These are phyloP conservation scores for Antrozous pallidus DNA, from an alignment of 2,797 vertebrate species.

Conservation along the genomic window DNA sequence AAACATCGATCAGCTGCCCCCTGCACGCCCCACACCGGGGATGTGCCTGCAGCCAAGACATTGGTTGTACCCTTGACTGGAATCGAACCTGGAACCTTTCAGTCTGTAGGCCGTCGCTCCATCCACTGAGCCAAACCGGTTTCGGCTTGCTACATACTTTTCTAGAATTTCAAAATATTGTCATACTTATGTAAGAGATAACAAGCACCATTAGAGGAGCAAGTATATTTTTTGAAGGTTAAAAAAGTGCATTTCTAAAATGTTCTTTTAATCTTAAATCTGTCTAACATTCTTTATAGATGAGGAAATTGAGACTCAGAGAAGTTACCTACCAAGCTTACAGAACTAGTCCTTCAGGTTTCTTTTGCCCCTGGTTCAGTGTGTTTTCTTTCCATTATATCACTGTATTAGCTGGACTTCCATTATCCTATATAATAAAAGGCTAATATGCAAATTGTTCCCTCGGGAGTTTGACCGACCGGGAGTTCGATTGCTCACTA, in stretches of 20 bases:
- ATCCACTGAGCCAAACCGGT: too few relatives aligned
- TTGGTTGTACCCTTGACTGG: too few relatives aligned
- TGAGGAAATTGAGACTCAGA: slow-evolving; percentile 15
- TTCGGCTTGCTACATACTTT: slow-evolving; percentile 1
- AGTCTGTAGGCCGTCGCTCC: too few relatives aligned
- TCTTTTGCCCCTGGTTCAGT: not conserved
- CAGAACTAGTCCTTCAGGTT: not conserved
- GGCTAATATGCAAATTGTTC: too few relatives aligned
- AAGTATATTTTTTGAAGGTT: slow-evolving; percentile 38
- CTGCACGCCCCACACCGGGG: too few relatives aligned
- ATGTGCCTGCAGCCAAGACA: too few relatives aligned
- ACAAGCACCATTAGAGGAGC: not conserved
- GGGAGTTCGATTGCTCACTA: too few relatives aligned
- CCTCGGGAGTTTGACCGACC: too few relatives aligned
- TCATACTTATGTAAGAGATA: slow-evolving; percentile 3
- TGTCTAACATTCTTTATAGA: not conserved
- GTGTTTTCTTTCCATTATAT: slow-evolving; percentile 22
- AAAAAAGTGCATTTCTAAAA: slow-evolving; percentile 40
- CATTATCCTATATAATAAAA: not conserved
- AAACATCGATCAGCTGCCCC: too few relatives aligned
- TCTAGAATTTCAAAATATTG: slow-evolving; percentile 35
- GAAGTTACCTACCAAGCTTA: not conserved
- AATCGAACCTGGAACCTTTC: too few relatives aligned
- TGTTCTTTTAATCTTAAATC: slow-evolving; percentile 14
- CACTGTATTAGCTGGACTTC: not conserved